These are phyloP conservation scores for Megalurothrips usitatus DNA, from an alignment of 2,888 invertebrate species.

Conservation along the genomic window DNA sequence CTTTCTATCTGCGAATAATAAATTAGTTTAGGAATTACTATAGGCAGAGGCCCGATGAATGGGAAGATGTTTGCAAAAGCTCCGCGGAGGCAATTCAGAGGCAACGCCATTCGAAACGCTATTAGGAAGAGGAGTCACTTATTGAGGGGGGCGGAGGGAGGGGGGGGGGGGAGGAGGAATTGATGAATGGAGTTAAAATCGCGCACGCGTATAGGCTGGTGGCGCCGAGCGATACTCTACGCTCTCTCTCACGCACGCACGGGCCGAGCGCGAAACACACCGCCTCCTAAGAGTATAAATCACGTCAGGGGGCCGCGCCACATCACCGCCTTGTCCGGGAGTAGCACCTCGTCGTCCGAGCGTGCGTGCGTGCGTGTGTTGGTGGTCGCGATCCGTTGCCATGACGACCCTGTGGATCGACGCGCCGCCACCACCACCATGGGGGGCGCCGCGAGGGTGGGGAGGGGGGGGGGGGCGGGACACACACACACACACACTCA, in stretches of 20 bases:
- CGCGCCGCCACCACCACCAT: neutral
- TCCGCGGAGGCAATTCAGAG: too few relatives aligned
- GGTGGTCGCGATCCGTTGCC: neutral
- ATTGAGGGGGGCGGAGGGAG: neutral
- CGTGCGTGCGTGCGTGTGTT: neutral
- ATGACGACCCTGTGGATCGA: neutral
- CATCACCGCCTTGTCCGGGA: conserved; percentile 16
- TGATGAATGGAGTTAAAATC: conserved; percentile 12
- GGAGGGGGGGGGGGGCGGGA: neutral
- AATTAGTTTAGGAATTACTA: too few relatives aligned
- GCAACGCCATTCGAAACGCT: too few relatives aligned
- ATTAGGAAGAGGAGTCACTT: neutral
- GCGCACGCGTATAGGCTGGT: neutral
- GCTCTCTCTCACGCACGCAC: neutral
- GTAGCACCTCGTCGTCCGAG: neutral
- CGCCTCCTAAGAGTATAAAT: neutral
- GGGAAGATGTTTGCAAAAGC: too few relatives aligned
- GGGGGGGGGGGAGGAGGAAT: neutral
- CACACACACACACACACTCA: neutral
- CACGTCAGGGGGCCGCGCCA: conserved; percentile 1
- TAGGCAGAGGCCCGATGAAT: too few relatives aligned
- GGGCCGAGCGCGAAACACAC: neutral
- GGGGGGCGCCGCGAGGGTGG: neutral
- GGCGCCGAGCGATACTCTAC: neutral
- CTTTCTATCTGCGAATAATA: too few relatives aligned